A percentile compares a stretch with the other conserved stretches of the same genome.
These are phyloP conservation scores for Nephila pilipes DNA, from an alignment of 1,140 invertebrate genomes.

Conservation along the genomic window DNA sequence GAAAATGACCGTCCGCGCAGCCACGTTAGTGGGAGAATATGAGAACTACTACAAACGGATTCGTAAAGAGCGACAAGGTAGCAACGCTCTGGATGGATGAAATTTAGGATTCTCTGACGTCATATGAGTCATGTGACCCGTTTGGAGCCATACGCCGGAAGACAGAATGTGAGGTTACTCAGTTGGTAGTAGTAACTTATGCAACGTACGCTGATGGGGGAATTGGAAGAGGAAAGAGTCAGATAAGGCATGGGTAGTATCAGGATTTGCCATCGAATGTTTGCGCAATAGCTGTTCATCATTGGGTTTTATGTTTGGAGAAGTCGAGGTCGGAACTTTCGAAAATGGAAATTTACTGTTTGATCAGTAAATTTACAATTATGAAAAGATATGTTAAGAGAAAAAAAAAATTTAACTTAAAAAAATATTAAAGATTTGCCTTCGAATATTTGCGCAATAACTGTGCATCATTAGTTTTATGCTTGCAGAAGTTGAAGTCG, in stretches of 20 bases:
- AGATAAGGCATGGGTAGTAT: neutral
- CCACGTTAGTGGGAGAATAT: slow-evolving; percentile 8
- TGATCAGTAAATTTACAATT: too few relatives aligned
- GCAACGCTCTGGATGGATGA: neutral
- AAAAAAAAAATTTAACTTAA: too few relatives aligned
- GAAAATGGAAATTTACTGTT: too few relatives aligned
- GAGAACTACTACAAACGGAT: slow-evolving; percentile 17
- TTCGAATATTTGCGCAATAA: neutral
- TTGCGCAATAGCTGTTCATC: neutral
- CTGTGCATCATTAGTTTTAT: neutral
- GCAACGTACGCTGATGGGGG: neutral
- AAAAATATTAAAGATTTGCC: too few relatives aligned
- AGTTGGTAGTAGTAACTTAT: neutral
- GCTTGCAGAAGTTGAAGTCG: too few relatives aligned
- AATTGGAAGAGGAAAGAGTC: neutral
- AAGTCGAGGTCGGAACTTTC: too few relatives aligned
- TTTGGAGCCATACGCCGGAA: slow-evolving; percentile 41
- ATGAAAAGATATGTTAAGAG: too few relatives aligned
- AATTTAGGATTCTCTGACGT: slow-evolving; percentile 44
- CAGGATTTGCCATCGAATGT: neutral
- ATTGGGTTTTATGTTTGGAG: neutral
- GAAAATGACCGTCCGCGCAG: neutral
- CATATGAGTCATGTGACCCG: slow-evolving; percentile 37
- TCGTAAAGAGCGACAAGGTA: neutral
- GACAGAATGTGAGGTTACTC: slow-evolving; percentile 14